Evolutionary conservation across 1,140 invertebrate genomes (phyloP), one percentile per base, ranked within the genome.

Genomic region (Uloborus diversus): DNA sequence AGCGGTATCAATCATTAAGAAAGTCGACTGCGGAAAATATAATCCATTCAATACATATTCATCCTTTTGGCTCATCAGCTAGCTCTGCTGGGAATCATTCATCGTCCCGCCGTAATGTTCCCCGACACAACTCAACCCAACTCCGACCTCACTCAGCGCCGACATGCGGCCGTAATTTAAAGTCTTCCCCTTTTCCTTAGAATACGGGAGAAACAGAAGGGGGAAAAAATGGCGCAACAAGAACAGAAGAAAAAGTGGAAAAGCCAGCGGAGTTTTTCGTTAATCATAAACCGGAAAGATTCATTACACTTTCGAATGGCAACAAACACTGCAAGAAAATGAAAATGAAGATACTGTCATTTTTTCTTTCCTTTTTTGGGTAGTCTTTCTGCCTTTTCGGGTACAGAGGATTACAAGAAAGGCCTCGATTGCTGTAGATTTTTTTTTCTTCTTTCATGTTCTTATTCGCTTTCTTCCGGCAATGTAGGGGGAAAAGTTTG

Each of bases 31-130:
- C 42, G 71, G 71, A 64, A 75, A 75, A 75, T 75, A 75, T 75
- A 75, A 75, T 75, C 71, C 71, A 64, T 75, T 75, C 71, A 64
- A 75, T 75, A 75, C 71, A 75, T 75, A 75, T 75, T 75, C 71
- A 75, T 75, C 71, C 71, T 75, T 75, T 75, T 25, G 59, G 71
- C 71, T 75, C 71, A 75, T 75, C 71, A 75, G 71, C 57, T 62
- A 37, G 71, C 71, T 75, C 71, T 75, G 71, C 56, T 64, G 71
- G 71, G 71, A 64, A 75, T 75, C 71, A 75, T 75, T 75, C 71
- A 75, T 75, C 71, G 71, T 75, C 25, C 71, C 59, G 30, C 23
- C 23, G 37, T 42, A 73, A 61, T 59, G 53, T 59, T 59, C 69
- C 33, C 69, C 56, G 56, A 59, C 33, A 42, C 53, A 73, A 59